Evolutionary conservation across 2,113 vertebrate genomes (phyloP), one percentile per base, ranked within the genome.

Genomic region (Neodon shergylaensis): DNA sequence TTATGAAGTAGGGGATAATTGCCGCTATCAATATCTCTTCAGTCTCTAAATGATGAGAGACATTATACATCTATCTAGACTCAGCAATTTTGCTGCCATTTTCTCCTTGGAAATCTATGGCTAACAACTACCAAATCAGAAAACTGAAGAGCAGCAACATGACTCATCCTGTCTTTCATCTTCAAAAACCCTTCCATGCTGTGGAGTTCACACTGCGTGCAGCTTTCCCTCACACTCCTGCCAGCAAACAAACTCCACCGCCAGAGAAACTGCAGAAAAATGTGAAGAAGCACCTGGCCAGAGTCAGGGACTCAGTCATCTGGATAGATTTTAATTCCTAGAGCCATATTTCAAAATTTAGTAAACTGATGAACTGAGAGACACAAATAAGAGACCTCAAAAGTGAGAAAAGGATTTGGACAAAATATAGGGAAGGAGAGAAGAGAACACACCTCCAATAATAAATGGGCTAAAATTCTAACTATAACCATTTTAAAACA

Each of bases 151-250:
- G 54, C 5, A 47, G 84, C 85, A 90, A 88, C 16, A 77, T 0
- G 5, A 88, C 86, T 92, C 94, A 52, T 83, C 73, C 73, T 85
- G 52, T 89, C 77, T 94, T 95, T 97, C 77, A 95, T 94, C 96
- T 95, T 96, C 94, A 94, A 83, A 95, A 85, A 17, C 14, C 70
- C 66, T 88, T 54, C 42, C 91, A 70, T 54, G 91, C 88, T 86
- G 82, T 44, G 66, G 88, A 92, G 88, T 91, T 88, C 95, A 83
- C 76, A 85, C 92, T 76, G 16, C 81, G 61, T 22, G 86, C 63
- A 83, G 88, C 88, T 66, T 36, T 92, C 39, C 74, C 54, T 88
- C 72, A 42, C 5, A 13, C 52, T 72, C 68, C 76, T 36, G 72
- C 61, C 68, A 88, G 85, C 70, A 91, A 83, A 82, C 83, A 72